Evolutionary conservation across 1,140 invertebrate genomes (phyloP).

Genomic region (Microplitis mediator): DNA sequence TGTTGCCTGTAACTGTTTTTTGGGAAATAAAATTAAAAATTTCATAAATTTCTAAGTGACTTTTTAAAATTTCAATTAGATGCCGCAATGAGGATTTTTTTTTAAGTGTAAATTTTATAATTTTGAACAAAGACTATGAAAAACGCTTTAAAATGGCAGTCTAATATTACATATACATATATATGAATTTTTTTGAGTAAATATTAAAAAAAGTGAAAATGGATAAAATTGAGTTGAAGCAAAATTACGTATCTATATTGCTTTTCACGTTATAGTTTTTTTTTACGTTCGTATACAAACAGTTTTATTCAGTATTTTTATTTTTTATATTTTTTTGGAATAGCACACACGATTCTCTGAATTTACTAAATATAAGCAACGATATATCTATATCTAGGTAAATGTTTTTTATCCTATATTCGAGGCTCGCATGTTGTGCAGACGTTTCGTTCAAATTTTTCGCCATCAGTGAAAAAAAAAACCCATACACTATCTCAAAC

Average conservation of each 20-base stretch:
- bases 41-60: too few species aligned
- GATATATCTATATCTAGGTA: too few species aligned
- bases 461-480: not conserved
- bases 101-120: too few species aligned
- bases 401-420: not conserved
- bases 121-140: too few species aligned
- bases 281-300: not conserved
- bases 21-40: too few species aligned
- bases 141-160: too few species aligned
- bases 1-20: too few species aligned
- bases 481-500: too few species aligned
- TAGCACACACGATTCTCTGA: not conserved
- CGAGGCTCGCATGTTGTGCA: not conserved
- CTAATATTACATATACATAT: too few species aligned
- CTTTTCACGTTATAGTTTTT: not conserved
- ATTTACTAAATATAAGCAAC: not conserved
- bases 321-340: not conserved
- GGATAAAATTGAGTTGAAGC: constrained; percentile 4
- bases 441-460: not conserved
- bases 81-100: too few species aligned
- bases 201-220: not conserved
- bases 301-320: constrained; percentile 6
- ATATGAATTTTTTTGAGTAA: not conserved
- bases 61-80: too few species aligned
- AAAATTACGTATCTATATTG: constrained; percentile 8